These are phyloP conservation scores for Anguilla megastoma DNA, from an alignment of 2,797 vertebrate genomes.

Conservation along the genomic window DNA sequence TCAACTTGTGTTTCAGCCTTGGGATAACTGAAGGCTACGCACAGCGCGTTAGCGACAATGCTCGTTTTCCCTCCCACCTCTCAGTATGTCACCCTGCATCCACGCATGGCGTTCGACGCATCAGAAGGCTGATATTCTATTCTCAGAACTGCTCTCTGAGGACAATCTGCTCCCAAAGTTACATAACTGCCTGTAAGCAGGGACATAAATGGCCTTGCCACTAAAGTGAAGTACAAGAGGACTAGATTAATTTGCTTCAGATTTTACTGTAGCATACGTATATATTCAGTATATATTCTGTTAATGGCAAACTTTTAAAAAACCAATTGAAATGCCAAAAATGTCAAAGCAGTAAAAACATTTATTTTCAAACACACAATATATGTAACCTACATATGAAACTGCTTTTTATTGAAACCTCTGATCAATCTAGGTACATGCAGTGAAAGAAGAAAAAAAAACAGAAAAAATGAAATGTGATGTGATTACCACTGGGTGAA, in stretches of 20 bases:
- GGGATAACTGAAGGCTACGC: background rate
- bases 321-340: no score
- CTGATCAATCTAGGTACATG: background rate
- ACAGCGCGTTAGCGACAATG: background rate
- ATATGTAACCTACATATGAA: background rate
- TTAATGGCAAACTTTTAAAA: background rate
- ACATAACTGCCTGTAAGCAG: constrained; percentile 5
- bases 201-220: background rate
- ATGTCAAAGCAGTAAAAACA: background rate
- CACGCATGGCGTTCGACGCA: background rate
- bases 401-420: background rate
- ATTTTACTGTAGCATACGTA: background rate
- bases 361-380: background rate
- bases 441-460: no score
- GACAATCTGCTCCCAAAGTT: constrained; percentile 16
- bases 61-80: background rate
- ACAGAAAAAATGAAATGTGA: no score
- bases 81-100: background rate
- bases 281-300: background rate
- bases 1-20: background rate
- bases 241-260: background rate
- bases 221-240: background rate
- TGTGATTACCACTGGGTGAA: no score
- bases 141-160: background rate
- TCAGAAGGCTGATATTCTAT: constrained; percentile 10